Evolutionary conservation across 2,888 invertebrate genomes (phyloP), one percentile per base, ranked within the genome.

Genomic region (Uropetala carovei): DNA sequence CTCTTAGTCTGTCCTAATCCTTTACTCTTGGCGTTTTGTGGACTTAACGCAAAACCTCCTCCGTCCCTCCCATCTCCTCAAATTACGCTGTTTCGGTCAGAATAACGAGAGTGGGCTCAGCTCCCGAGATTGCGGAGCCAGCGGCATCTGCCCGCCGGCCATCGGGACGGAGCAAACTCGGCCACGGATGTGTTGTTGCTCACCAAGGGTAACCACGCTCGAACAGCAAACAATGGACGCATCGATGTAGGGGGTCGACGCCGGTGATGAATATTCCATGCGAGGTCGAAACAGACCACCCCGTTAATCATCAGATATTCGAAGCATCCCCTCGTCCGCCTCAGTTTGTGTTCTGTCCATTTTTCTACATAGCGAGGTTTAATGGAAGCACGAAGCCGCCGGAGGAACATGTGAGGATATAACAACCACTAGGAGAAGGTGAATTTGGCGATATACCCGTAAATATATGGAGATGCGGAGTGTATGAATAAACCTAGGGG

Each of bases 181-280:
- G 22, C 75, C 75, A 27, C 75, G 75, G n/a, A 75, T 75, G 75
- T 75, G 75, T 60, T 86, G 86, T 86, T 22, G 60, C 60, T 30
- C 86, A 18, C 30, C 59, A 60, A 30, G 59, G 86, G 59, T 86
- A 86, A 60, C 86, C 60, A 59, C 56, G 60, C 27, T 27, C 86
- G 27, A 60, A 27, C 86, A 27, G 86, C 86, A 86, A 86, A 86
- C 86, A 86, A 86, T 60, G 30, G 60, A 43, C 83, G 43, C 83
- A 57, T 43, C 75, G 75, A 75, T 27, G 75, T 75, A 75, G 75
- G 22, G 27, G 27, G 27, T 43, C 43, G 43, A 43, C 43, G 43
- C 43, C 43, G 27, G 75, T 11, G 75, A 75, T 75, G 75, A 75
- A 75, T 75, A 75, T 75, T 75, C 22, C 75, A 75, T 75, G 75